Conservation (phyloP, 2,113 vertebrate genomes). For the Delphinapterus leucas region DNA sequence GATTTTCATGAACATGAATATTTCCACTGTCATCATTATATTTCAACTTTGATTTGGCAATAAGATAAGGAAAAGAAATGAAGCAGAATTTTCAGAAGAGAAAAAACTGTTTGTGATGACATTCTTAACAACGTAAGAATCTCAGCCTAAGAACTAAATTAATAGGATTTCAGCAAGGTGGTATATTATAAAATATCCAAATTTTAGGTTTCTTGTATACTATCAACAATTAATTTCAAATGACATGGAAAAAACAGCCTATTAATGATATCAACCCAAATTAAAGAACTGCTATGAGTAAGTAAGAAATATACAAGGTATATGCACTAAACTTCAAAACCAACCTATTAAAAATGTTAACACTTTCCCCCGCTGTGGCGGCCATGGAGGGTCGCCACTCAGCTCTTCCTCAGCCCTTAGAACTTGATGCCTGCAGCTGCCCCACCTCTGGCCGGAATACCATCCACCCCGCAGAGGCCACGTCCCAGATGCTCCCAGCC, state of each 20-base stretch:
- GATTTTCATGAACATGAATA: not conserved
- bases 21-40: not conserved
- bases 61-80: not conserved
- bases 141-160: not conserved
- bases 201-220: not conserved
- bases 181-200: not conserved
- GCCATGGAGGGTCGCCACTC: rapidly evolving
- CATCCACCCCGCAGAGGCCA: rapidly evolving
- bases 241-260: not conserved
- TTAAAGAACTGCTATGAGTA: not conserved
- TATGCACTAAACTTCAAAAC: not conserved
- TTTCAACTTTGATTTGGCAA: not conserved
- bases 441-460: not conserved
- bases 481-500: not conserved
- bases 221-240: not conserved
- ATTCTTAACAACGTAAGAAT: not conserved
- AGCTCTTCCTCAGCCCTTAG: not conserved
- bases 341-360: not conserved
- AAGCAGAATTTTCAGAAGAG: not conserved
- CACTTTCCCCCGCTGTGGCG: not conserved
- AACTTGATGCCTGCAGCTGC: not conserved
- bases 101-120: not conserved
- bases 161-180: not conserved
- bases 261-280: not conserved
- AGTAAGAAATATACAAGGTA: not conserved